Base-by-base conservation (phyloP, 2,113 vertebrate genomes). In the Orientallactaga bullata region DNA sequence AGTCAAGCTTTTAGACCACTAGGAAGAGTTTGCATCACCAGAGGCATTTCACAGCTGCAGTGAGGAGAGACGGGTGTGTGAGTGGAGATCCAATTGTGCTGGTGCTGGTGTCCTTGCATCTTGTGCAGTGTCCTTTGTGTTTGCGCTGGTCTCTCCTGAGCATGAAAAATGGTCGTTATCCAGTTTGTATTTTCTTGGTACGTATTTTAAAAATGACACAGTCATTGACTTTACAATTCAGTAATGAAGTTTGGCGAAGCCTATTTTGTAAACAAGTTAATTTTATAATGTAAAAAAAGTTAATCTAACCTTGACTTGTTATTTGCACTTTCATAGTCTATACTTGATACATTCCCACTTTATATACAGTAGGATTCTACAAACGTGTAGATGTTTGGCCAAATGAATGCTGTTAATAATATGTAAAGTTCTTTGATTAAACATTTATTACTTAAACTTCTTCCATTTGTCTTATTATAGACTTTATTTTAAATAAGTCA, bases 271-370 rank as follows among this genome's bases (percentile, higher is more conserved):
- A 99, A 98, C 98, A 98, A 97, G 97, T 98, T 98, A 98, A 99
- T 99, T 99, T 99, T 99, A 98, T 99, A 99, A 99, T 99, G 98
- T 99, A 98, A 99, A 98, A 98, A 95, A 97, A 97, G 95, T 97
- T 98, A 98, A 96, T 99, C 98, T 99, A 99, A 99, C 98, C 99
- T 99, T 99, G 98, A 99, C 99, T 99, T 99, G 99, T 99, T 99
- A 98, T 99, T 99, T 99, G 99, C 99, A 99, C 99, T 99, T 99
- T 99, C 99, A 99, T 99, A 99, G 99, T 99, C 99, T 99, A 99
- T 99, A 99, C 99, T 99, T 99, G 99, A 99, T 99, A 99, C 99
- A 99, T 99, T 99, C 99, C 99, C 99, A 99, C 98, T 99, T 99
- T 99, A 98, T 98, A 98, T 98, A 98, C 98, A 98, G 97, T 98